A percentile compares a stretch with the other conserved stretches of the same genome.
Evolutionary conservation across 2,113 vertebrate genomes (phyloP).

Genomic region (Daboia siamensis): DNA sequence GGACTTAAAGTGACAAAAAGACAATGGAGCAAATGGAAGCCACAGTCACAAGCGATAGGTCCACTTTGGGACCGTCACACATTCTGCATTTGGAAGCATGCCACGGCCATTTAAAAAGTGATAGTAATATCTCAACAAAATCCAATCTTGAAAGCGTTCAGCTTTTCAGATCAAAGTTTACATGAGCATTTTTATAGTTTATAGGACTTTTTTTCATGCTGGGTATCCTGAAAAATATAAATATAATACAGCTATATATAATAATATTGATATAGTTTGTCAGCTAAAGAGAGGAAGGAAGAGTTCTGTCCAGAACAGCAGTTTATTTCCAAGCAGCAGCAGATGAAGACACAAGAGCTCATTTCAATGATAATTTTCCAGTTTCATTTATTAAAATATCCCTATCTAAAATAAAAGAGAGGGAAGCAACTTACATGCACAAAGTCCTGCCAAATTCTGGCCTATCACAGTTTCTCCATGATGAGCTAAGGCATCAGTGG

Average conservation of each 20-base stretch:
- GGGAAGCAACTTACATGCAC: neutral
- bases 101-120: neutral
- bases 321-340: neutral
- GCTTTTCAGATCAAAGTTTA: neutral
- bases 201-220: neutral
- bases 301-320: neutral
- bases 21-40: neutral
- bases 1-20: neutral
- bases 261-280: neutral
- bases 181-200: neutral
- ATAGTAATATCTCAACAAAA: neutral
- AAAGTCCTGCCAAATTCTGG: neutral
- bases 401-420: neutral
- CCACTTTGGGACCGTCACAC: neutral
- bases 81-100: neutral
- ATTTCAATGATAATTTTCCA: neutral
- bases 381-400: neutral
- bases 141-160: neutral
- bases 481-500: neutral
- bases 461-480: neutral
- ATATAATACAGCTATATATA: neutral
- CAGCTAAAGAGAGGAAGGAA: no score
- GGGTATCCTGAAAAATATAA: neutral
- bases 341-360: neutral
- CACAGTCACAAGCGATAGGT: neutral